A percentile compares a stretch with the other conserved stretches of the same genome.
These are phyloP conservation scores for Aspidiotus rigidus DNA, from an alignment of 2,888 invertebrate genomes.

Conservation along the genomic window DNA sequence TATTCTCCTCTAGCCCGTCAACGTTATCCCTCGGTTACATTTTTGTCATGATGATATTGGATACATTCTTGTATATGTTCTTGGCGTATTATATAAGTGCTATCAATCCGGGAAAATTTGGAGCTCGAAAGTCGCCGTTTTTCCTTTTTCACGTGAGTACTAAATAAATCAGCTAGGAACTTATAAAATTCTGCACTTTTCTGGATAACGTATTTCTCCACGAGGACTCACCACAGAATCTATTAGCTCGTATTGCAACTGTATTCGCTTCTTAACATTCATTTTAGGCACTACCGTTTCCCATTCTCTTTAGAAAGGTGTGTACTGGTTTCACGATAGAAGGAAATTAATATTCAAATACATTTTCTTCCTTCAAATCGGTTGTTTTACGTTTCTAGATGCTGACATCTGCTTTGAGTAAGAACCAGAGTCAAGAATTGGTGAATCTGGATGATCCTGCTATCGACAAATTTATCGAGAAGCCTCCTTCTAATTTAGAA, in stretches of 20 bases:
- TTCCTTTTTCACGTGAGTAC: slow-evolving; percentile 11
- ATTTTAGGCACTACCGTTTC: neutral
- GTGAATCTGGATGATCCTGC: slow-evolving; percentile 27
- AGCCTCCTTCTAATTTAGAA: slow-evolving; percentile 37
- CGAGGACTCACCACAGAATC: neutral
- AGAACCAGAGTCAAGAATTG: neutral
- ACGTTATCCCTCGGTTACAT: neutral
- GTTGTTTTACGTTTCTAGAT: no score
- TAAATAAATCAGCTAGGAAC: neutral
- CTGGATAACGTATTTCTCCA: no score
- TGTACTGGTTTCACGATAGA: neutral
- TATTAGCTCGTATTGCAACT: neutral
- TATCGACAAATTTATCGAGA: slow-evolving; percentile 29
- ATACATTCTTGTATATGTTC: slow-evolving; percentile 10
- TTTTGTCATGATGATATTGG: slow-evolving; percentile 12
- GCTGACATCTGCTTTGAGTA: neutral
- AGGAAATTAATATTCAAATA: neutral
- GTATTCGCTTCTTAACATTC: neutral
- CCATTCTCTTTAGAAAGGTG: neutral
- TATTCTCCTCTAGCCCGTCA: neutral
- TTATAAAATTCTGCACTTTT: neutral
- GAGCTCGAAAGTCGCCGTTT: slow-evolving; percentile 15
- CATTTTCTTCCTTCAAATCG: neutral
- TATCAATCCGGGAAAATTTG: slow-evolving; percentile 23
- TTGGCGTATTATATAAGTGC: slow-evolving; percentile 5